Evolutionary conservation across 2,888 invertebrate genomes (phyloP), one percentile per base, ranked within the genome.

Genomic region (Syritta pipiens): DNA sequence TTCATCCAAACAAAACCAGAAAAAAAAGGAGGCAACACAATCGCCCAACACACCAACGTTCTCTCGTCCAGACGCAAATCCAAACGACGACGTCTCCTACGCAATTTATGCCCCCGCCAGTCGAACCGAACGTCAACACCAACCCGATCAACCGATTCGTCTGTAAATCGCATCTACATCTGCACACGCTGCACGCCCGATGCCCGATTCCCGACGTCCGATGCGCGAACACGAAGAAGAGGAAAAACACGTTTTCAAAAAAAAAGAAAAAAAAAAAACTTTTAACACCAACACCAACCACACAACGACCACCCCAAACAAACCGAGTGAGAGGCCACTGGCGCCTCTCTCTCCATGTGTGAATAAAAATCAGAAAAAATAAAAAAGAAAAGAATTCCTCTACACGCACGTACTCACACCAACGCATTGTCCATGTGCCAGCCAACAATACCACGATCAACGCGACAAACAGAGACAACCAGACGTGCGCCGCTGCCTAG

Each of bases 211-310:
- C n/a, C n/a, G n/a, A n/a, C n/a, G n/a, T n/a, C n/a, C n/a, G n/a
- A n/a, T n/a, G n/a, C n/a, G n/a, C n/a, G n/a, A n/a, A n/a, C n/a
- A n/a, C n/a, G n/a, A n/a, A n/a, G n/a, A n/a, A n/a, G 59, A 65
- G 46, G 72, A 68, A 79, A 79, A 74, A 79, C 79, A 74, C 74
- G 74, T 79, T 79, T 67, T 40, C 32, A 14, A 4, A 0, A 14
- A 6, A 37, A 37, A 1, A 12, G 17, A 35, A 35, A 14, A 35
- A 35, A 10, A 12, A 12, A 17, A 12, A 37, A n/a, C 37, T 53
- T 48, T 7, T n/a, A 42, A 44, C 55, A 62, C 69, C 28, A 63
- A 77, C 60, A 79, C 51, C 40, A 19, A 3, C 32, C 10, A 20
- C 12, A 3, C 5, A 53, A 57, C 74, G 67, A 44, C 74, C 79